Conservation (phyloP, 2,113 vertebrate species). For the Antechinus flavipes region DNA sequence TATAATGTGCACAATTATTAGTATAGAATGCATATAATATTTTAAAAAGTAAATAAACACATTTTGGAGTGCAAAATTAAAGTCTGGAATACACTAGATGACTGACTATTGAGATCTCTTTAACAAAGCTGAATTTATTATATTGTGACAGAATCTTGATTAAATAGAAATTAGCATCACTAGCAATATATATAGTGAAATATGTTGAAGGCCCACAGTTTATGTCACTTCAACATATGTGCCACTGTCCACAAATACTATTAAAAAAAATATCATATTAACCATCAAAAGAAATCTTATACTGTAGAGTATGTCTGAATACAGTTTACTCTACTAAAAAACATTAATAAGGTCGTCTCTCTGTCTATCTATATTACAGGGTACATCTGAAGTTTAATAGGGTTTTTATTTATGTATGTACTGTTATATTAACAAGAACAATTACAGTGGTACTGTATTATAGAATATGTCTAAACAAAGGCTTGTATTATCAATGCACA, state of each 20-base stretch:
- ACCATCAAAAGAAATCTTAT: not conserved
- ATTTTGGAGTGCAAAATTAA: not conserved
- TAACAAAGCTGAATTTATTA: not conserved
- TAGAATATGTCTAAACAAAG: not conserved
- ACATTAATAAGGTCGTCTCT: not conserved
- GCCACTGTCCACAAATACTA: not conserved
- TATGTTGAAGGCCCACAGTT: not conserved
- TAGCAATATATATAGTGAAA: not conserved
- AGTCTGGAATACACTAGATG: not conserved
- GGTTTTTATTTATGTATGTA: not conserved
- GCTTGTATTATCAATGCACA: not conserved
- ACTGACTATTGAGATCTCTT: not conserved
- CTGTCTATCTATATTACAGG: not conserved
- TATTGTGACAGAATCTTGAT: not conserved
- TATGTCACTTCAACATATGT: not conserved
- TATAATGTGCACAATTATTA: too few species aligned
- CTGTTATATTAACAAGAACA: not conserved
- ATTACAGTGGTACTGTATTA: not conserved
- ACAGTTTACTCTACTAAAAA: not conserved
- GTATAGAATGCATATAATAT: not conserved
- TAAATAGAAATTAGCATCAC: not conserved
- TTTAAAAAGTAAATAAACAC: not conserved
- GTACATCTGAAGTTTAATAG: not conserved
- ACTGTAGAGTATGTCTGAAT: not conserved
- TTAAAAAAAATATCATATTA: not conserved